Evolutionary conservation across 1,140 invertebrate species (phyloP).

Genomic region (Bombus superbus): DNA sequence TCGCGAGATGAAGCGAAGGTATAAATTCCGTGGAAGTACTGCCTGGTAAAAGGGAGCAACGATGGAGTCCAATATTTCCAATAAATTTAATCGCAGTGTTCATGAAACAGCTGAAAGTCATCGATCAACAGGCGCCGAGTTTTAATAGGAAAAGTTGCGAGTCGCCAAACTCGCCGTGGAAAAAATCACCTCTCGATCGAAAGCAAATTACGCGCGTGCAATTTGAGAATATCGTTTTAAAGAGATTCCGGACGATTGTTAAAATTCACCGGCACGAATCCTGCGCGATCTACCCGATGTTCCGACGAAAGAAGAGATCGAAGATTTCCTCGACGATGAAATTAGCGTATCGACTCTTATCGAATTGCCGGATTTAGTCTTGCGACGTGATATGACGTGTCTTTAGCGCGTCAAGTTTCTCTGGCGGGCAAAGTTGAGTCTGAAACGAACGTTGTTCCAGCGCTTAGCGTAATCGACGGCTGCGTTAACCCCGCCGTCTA

Average conservation of each 20-base stretch:
- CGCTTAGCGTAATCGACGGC: neutral
- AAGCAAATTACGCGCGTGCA: neutral
- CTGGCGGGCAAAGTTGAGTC: no score
- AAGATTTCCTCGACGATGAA: no score
- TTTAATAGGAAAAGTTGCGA: slow-evolving; percentile 14
- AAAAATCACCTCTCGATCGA: neutral
- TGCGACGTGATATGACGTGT: neutral
- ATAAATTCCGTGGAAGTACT: neutral
- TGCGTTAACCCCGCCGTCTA: neutral
- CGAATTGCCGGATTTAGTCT: no score
- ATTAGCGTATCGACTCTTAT: no score
- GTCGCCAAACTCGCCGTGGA: neutral
- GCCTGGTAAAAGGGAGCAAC: neutral
- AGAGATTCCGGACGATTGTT: no score
- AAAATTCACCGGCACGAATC: no score
- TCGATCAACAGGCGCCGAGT: slow-evolving; percentile 4
- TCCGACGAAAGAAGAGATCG: no score
- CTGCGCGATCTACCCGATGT: no score
- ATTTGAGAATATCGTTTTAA: neutral
- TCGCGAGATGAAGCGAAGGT: neutral
- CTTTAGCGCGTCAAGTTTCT: neutral
- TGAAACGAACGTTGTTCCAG: neutral
- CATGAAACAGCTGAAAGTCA: neutral
- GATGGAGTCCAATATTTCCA: neutral
- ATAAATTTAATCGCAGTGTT: slow-evolving; percentile 4